Evolutionary conservation across 1,140 invertebrate species (phyloP).

Genomic region (Brachionus asplanchnoidis): DNA sequence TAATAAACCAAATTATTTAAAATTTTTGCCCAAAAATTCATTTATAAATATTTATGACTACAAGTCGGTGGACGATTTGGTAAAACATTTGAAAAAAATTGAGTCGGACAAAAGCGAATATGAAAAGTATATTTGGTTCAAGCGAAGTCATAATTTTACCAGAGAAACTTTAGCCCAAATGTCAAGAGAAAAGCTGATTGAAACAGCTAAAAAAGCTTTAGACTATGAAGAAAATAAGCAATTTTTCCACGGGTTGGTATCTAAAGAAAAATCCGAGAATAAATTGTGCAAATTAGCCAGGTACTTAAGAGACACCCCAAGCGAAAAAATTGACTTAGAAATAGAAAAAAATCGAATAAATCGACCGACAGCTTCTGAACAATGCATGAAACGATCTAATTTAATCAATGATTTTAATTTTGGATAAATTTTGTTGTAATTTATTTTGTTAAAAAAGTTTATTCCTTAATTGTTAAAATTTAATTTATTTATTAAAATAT

Average conservation of each 20-base stretch:
- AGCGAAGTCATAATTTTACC: not conserved
- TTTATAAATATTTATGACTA: slow-evolving; percentile 41
- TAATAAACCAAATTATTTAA: slow-evolving; percentile 30
- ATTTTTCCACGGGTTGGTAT: not conserved
- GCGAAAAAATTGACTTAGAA: not conserved
- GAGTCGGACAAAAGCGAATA: slow-evolving; percentile 23
- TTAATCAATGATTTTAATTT: slow-evolving; percentile 15
- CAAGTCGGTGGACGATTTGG: slow-evolving; percentile 25
- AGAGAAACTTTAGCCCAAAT: not conserved
- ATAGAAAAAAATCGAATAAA: not conserved
- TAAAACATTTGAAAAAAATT: slow-evolving; percentile 16
- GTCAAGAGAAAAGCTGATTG: not conserved
- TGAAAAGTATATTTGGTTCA: slow-evolving; percentile 21
- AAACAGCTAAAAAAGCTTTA: not conserved
- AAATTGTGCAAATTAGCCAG: slow-evolving; percentile 38
- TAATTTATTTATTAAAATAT: not conserved
- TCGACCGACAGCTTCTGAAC: not conserved
- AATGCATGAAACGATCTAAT: slow-evolving; percentile 17
- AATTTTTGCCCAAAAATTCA: slow-evolving; percentile 29
- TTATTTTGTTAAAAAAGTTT: not conserved
- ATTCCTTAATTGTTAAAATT: not conserved
- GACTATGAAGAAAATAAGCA: not conserved
- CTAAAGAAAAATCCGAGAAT: slow-evolving; percentile 35
- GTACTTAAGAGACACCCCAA: not conserved
- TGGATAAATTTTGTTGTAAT: not conserved